phyloP scores from a whole-genome alignment of 2,797 vertebrate genomes.

The Sternotherus odoratus region DNA sequence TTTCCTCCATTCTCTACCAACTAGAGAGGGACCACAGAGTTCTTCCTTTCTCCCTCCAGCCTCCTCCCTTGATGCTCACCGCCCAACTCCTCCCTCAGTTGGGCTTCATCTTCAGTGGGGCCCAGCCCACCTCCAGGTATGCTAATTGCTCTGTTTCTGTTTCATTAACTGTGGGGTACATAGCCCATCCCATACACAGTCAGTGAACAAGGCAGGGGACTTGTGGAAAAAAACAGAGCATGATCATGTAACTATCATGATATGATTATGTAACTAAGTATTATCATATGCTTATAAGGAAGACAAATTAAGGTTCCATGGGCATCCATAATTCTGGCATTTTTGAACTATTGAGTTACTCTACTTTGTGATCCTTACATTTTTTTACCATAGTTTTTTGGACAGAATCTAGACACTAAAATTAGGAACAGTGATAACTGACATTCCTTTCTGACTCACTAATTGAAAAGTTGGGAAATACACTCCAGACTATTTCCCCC shows the following conservation, averaged over 20 bases:
- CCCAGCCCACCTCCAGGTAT: too few species aligned
- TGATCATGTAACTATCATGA: neutral
- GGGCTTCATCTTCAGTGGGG: too few species aligned
- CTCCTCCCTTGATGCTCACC: too few species aligned
- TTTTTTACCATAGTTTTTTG: neutral
- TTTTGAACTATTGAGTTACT: neutral
- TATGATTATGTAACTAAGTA: too few species aligned
- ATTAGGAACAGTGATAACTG: neutral
- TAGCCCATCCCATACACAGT: neutral
- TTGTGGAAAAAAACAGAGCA: neutral
- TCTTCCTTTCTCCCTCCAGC: too few species aligned
- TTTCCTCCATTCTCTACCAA: too few species aligned
- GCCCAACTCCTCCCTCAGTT: too few species aligned
- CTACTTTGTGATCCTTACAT: neutral
- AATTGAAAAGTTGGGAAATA: neutral
- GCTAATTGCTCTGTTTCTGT: too few species aligned
- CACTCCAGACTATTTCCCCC: too few species aligned
- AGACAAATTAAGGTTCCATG: neutral
- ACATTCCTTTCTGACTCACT: neutral
- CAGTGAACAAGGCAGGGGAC: neutral
- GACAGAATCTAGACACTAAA: neutral
- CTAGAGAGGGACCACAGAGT: too few species aligned
- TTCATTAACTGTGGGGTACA: too few species aligned
- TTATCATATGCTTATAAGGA: neutral
- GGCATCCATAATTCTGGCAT: neutral